Evolutionary conservation across 1,140 invertebrate species (phyloP).

Genomic region (Neodiprion fabricii): DNA sequence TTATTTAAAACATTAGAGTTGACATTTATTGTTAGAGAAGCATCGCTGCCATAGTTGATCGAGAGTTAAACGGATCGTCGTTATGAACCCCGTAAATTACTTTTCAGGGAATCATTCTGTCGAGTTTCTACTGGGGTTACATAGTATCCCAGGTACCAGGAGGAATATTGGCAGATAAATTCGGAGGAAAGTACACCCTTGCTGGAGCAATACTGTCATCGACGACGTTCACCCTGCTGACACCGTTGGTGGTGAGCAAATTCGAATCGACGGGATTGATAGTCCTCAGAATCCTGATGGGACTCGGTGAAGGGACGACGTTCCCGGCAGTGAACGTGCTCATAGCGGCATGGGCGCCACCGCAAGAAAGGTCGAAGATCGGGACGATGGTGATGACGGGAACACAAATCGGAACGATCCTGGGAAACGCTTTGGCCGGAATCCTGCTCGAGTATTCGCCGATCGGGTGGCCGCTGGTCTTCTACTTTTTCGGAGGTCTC

Average conservation of each 20-base stretch:
- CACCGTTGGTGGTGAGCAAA: slow-evolving; percentile 63
- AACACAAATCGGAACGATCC: slow-evolving; percentile 70
- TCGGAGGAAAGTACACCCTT: slow-evolving; percentile 42
- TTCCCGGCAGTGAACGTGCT: too few relatives aligned
- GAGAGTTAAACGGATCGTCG: too few relatives aligned
- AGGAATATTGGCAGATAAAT: slow-evolving; percentile 60
- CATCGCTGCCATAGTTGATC: too few relatives aligned
- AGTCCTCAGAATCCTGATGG: neutral
- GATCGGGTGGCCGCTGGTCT: slow-evolving; percentile 57
- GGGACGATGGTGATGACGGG: slow-evolving; percentile 66
- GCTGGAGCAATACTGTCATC: slow-evolving; percentile 61
- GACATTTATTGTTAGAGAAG: too few relatives aligned
- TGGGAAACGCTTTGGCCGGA: slow-evolving; percentile 50
- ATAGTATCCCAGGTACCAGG: slow-evolving; percentile 54
- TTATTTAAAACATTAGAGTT: too few relatives aligned
- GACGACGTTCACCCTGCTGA: slow-evolving; percentile 73
- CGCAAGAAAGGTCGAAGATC: slow-evolving; percentile 57
- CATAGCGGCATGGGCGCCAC: slow-evolving; percentile 65
- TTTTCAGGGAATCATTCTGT: too few relatives aligned
- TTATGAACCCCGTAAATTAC: slow-evolving; percentile 23
- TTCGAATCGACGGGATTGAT: slow-evolving; percentile 61
- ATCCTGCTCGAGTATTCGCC: slow-evolving; percentile 49
- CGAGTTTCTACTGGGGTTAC: slow-evolving; percentile 54
- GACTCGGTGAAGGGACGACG: too few relatives aligned
- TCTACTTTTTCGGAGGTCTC: slow-evolving; percentile 62